Percentiles rank a stretch among this genome's conserved stretches.
phyloP scores from a whole-genome alignment of 2,888 invertebrate species.

The Dynastes maya region DNA sequence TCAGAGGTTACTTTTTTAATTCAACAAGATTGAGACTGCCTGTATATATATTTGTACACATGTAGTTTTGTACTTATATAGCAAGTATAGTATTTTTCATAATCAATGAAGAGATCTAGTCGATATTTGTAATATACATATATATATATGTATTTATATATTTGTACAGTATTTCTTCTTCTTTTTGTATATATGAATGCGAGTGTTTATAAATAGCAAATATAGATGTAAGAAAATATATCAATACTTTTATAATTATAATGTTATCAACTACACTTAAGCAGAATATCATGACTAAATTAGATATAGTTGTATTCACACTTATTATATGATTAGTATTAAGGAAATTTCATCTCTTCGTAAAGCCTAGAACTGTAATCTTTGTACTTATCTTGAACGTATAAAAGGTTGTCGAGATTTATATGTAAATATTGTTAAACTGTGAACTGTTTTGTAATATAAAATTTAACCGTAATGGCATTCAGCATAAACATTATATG shows the following conservation, averaged over 20 bases:
- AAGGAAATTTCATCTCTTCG: too few relatives aligned
- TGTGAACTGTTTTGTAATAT: neutral
- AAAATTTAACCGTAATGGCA: neutral
- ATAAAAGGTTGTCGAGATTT: neutral
- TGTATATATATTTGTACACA: neutral
- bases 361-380: too few relatives aligned
- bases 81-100: constrained; percentile 15
- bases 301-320: too few relatives aligned
- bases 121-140: constrained; percentile 18
- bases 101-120: constrained; percentile 22
- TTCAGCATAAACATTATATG: neutral
- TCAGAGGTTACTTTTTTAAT: too few relatives aligned
- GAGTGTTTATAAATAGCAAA: neutral
- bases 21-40: too few relatives aligned
- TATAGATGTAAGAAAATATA: constrained; percentile 2
- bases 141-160: neutral
- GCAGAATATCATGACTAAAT: too few relatives aligned
- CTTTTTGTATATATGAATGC: neutral
- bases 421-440: neutral
- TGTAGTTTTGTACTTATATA: constrained; percentile 25
- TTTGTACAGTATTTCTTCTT: neutral
- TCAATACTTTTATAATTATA: neutral
- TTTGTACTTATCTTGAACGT: neutral
- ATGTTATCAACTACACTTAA: too few relatives aligned
- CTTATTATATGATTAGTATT: too few relatives aligned